Evolutionary conservation across 1,140 invertebrate genomes (phyloP).

Genomic region (Metopolophium dirhodum): DNA sequence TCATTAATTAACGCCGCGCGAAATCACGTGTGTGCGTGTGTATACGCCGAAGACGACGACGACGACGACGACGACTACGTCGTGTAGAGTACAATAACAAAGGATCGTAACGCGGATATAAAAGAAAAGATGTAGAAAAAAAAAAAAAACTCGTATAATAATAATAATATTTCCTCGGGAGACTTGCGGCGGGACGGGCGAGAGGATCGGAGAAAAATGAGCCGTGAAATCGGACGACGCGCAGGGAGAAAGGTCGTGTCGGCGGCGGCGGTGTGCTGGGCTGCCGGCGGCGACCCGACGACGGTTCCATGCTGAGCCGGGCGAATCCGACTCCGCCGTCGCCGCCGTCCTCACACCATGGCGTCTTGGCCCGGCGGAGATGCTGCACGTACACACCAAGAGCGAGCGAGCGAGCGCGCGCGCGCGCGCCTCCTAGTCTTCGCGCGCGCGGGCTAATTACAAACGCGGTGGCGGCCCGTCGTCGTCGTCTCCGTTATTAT

Average conservation of each 20-base stretch:
- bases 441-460: not conserved
- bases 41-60: too few species aligned
- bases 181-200: not conserved
- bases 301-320: constrained; percentile 9
- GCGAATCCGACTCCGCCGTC: not conserved
- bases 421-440: not conserved
- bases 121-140: not conserved
- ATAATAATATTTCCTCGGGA: constrained; percentile 21
- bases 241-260: constrained; percentile 35
- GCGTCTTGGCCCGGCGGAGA: not conserved
- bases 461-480: not conserved
- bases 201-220: not conserved
- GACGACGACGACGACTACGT: too few species aligned
- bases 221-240: constrained; percentile 32
- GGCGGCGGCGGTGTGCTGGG: not conserved
- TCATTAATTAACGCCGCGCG: constrained; percentile 54
- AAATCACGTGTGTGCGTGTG: constrained; percentile 3
- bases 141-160: not conserved
- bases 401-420: too few species aligned
- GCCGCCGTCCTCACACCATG: not conserved
- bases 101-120: constrained; percentile 29
- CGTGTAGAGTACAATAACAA: not conserved
- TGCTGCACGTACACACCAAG: not conserved
- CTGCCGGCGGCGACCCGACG: constrained; percentile 27
- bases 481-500: not conserved